A percentile compares a stretch with the other conserved stretches of the same genome.
Conservation (phyloP, 2,888 invertebrate species). For the Tachystola acroxantha region DNA sequence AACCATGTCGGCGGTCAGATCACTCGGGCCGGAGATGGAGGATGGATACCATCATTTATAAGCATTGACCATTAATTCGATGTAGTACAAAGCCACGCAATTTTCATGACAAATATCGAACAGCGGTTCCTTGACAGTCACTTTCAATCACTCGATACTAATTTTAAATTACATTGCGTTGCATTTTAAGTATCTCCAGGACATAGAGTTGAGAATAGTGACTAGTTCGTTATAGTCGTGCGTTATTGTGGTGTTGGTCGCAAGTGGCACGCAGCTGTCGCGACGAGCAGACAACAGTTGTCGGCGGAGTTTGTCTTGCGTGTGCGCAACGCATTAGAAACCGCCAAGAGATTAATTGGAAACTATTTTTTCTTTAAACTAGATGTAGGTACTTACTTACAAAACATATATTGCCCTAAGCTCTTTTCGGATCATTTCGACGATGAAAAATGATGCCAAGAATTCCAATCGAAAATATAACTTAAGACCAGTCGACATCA, state of each 20-base stretch:
- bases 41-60: constrained; percentile 42
- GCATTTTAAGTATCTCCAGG: constrained; percentile 24
- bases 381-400: not conserved
- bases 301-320: constrained; percentile 61
- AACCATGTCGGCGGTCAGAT: constrained; percentile 6
- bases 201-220: constrained; percentile 32
- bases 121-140: constrained; percentile 54
- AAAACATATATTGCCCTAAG: no score
- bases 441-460: no score
- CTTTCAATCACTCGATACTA: constrained; percentile 46
- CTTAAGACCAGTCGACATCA: no score
- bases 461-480: no score
- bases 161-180: constrained; percentile 17
- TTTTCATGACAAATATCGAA: constrained; percentile 56
- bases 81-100: constrained; percentile 48
- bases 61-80: constrained; percentile 47
- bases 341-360: constrained; percentile 49
- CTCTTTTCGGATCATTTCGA: no score
- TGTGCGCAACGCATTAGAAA: constrained; percentile 40
- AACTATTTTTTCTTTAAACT: constrained; percentile 44
- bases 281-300: constrained; percentile 73
- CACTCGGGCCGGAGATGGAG: constrained; percentile 11
- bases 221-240: constrained; percentile 16
- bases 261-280: constrained; percentile 72
- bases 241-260: constrained; percentile 18